Evolutionary conservation across 2,797 vertebrate genomes (phyloP).

Genomic region (Chelonia mydas): DNA sequence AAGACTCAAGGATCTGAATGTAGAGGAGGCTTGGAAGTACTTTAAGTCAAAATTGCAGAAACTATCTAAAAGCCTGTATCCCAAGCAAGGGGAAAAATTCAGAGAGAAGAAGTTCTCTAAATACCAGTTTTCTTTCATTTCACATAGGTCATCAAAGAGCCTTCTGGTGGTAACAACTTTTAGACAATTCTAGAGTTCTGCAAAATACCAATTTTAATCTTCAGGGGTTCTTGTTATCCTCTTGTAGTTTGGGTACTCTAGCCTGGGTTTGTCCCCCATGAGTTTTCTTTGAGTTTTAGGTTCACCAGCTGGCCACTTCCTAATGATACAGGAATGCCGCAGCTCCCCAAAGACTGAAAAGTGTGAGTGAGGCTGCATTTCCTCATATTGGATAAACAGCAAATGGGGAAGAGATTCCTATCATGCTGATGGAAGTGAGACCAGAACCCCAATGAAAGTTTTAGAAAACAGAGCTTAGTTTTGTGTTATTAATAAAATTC

Average conservation of each 20-base stretch:
- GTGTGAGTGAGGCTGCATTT: background rate
- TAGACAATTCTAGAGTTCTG: background rate
- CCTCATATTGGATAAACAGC: background rate
- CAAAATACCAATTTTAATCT: background rate
- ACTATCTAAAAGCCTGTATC: too few relatives aligned
- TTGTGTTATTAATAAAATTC: background rate
- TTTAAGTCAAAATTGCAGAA: too few relatives aligned
- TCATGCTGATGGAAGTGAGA: background rate
- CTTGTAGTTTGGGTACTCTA: background rate
- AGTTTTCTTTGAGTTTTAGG: background rate
- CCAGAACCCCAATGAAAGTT: background rate
- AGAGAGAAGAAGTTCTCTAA: background rate
- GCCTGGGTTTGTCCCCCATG: background rate
- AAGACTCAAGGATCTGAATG: too few relatives aligned
- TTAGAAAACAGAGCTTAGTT: background rate
- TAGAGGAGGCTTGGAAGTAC: too few relatives aligned
- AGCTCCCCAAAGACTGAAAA: background rate
- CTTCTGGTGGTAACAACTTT: background rate
- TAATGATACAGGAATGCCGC: background rate
- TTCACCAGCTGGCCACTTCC: background rate
- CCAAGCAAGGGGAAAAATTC: too few relatives aligned
- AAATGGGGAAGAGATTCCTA: background rate
- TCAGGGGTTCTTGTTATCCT: background rate
- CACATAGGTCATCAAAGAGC: background rate
- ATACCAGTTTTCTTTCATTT: background rate